These are phyloP conservation scores for Stylophora pistillata DNA, from an alignment of 64 coral and sea anemone species.

Conservation along the genomic window DNA sequence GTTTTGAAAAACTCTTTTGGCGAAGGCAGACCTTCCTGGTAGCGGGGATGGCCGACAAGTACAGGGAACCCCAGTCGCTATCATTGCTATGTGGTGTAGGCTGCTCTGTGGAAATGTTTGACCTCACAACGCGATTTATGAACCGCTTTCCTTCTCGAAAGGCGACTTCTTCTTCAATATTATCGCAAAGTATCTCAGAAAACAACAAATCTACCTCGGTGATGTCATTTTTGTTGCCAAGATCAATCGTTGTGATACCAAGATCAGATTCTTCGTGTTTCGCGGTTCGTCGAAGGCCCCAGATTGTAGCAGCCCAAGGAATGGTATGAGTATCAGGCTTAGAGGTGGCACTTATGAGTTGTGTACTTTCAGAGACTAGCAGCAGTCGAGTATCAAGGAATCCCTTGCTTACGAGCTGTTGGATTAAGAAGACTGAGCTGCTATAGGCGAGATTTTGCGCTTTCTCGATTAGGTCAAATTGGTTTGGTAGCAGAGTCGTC, in stretches of 20 bases:
- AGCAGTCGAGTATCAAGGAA: neutral
- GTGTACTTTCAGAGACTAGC: constrained; percentile 19
- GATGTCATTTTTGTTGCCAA: neutral
- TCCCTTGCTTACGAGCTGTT: neutral
- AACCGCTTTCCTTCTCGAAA: constrained; percentile 10
- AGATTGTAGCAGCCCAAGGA: constrained; percentile 48
- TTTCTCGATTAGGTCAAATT: constrained; percentile 7
- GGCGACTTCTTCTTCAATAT: constrained; percentile 32
- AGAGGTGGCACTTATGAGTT: neutral
- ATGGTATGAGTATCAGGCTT: neutral
- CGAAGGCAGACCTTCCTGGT: neutral
- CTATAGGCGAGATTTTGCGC: constrained; percentile 27
- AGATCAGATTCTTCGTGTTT: neutral
- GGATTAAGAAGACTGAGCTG: constrained; percentile 30
- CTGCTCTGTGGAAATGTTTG: neutral
- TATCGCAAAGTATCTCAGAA: neutral
- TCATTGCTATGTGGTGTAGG: neutral
- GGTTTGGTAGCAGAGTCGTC: constrained; percentile 10
- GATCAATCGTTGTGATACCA: constrained; percentile 16
- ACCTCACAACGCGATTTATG: constrained; percentile 5
- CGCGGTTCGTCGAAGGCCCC: constrained; percentile 51
- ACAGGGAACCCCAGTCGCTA: neutral
- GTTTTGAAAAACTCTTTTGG: neutral
- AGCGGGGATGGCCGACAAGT: neutral
- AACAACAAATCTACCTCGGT: neutral